Base-by-base conservation (phyloP, 2,113 vertebrate genomes). In the Ciconia boyciana region DNA sequence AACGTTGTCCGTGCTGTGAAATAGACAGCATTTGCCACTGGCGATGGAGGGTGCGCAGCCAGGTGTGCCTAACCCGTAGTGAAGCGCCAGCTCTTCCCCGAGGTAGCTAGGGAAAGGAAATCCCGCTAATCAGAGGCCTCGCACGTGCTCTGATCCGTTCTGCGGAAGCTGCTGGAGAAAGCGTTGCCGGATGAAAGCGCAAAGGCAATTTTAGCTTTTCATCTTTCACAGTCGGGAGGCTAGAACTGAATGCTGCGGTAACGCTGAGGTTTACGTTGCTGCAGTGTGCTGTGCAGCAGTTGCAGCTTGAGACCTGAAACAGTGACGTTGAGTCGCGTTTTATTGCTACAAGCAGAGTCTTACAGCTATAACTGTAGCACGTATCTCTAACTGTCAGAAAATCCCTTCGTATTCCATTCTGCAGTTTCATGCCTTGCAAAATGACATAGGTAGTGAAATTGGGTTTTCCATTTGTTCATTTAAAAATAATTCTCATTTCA, bases 401-500 rank as follows among this genome's bases (percentile, higher is more conserved):
- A 29, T 4, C 24, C 6, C 13, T 43, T 16, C 7, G 14, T 21
- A 3, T 60, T 49, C 51, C 36, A 0, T 9, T 15, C 17, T 6
- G 29, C 20, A 1, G 22, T 17, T 9, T 48, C 3, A 1, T 11
- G 26, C 31, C 19, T 44, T 41, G 49, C 34, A 6, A 25, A 39
- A 17, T 16, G 13, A 13, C 5, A 2, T 0, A 5, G 16, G 34
- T 22, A 18, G 22, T 13, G 22, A 65, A 75, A 58, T 1, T 20
- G 26, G 4, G 20, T 3, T 52, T 85, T 25, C 41, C 4, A 0
- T 20, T 24, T 32, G 48, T 6, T 77, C 55, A 34, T 6, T 64
- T 64, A 16, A 57, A 94, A 87, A 22, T 43, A 26, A 29, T 86
- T 97, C 61, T 95, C 22, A 18, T 96, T 97, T 51, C 98, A 99